Base-by-base conservation (phyloP, 2,113 vertebrate species). In the Trichomycterus rosablanca region DNA sequence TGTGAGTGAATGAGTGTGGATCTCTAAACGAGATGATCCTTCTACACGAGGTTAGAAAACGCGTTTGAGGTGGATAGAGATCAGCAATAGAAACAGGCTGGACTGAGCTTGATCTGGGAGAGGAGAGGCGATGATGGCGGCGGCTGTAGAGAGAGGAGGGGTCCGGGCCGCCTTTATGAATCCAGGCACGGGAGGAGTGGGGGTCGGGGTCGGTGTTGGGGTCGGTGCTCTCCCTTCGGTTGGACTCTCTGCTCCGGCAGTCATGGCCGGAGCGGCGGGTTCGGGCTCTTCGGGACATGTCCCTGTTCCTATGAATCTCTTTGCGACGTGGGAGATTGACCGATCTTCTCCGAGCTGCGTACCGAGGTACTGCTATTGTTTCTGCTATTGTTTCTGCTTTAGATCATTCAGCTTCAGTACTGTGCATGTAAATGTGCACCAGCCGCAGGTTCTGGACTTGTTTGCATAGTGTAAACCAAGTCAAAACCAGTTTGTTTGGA, bases 301-400 rank as follows among this genome's bases (percentile, higher is more conserved):
- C 35, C 71, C 81, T n/a, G 78, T 86, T 14, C 83, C 84, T 10
- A 87, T 83, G 85, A 87, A 83, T 71, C 73, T 87, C 40, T 86
- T 83, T 12, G 81, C 80, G 1, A 83, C 80, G 61, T 86, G 82
- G 83, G 85, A 87, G 44, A 77, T 84, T 22, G 83, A 87, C 59
- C 81, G 83, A n/a, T 81, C 77, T 11, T 87, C 81, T 8, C 81
- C 85, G 16, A 82, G 81, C 79, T 87, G 81, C 56, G 82, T 87
- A 1, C 84, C 85, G 60, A 83, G 85, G 85, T 82, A 76, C 57
- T 37, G 43, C 59, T 51, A 30, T 58, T 58, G 59, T 69, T 16
- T 34, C 50, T 37, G 43, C 59, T 51, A 30, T 58, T 58, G 59
- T 69, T 16, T 34, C 50, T n/a, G n/a, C n/a, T n/a, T n/a, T 37